These are phyloP conservation scores for Meloidogyne chitwoodi DNA, from an alignment of 1,140 invertebrate species.

Conservation along the genomic window DNA sequence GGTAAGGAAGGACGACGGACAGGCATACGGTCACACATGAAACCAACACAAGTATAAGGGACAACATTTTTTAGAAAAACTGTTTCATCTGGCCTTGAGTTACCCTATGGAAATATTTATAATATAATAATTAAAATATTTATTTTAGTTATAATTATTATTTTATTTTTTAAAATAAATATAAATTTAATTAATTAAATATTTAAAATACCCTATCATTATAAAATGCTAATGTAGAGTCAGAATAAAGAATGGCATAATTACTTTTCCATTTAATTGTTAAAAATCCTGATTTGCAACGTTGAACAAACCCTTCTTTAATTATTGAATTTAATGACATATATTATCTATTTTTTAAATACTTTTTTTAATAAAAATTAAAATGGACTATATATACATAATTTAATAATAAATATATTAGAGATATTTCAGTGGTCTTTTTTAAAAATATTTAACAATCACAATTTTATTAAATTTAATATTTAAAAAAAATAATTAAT, in stretches of 20 bases:
- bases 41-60: conserved; percentile 53
- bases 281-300: conserved; percentile 38
- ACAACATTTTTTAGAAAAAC: conserved; percentile 48
- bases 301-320: conserved; percentile 43
- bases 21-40: conserved; percentile 49
- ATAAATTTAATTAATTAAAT: too few species aligned
- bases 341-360: too few species aligned
- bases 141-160: too few species aligned
- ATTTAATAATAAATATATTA: too few species aligned
- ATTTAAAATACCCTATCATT: conserved; percentile 39
- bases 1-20: conserved; percentile 38
- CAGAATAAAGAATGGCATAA: conserved; percentile 32
- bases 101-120: conserved; percentile 38
- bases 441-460: too few species aligned
- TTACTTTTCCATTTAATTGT: conserved; percentile 39
- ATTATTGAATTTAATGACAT: background rate
- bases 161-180: too few species aligned
- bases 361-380: too few species aligned
- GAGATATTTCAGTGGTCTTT: too few species aligned
- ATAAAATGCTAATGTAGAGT: conserved; percentile 39
- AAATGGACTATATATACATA: too few species aligned
- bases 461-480: too few species aligned
- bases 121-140: too few species aligned
- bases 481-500: too few species aligned
- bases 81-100: conserved; percentile 34